These are phyloP conservation scores for Agrotis segetum DNA, from an alignment of 2,888 invertebrate genomes.

Conservation along the genomic window DNA sequence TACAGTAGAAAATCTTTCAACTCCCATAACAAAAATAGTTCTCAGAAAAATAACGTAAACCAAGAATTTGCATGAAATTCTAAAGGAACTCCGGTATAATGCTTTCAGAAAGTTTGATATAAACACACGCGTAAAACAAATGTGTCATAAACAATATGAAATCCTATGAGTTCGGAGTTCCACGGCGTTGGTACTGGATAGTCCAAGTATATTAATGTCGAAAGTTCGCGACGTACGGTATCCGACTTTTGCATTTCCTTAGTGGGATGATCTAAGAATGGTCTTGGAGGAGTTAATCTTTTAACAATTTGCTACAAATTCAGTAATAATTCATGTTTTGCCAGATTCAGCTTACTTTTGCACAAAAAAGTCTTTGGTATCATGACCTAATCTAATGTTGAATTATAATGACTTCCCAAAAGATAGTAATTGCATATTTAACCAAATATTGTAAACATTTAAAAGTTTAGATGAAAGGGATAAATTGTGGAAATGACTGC, in stretches of 20 bases:
- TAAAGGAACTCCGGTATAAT: constrained; percentile 66
- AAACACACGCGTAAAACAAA: constrained; percentile 85
- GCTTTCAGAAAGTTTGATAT: constrained; percentile 75
- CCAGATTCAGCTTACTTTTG: too few relatives aligned
- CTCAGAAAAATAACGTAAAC: constrained; percentile 51
- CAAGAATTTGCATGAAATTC: constrained; percentile 59
- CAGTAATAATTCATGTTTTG: too few relatives aligned
- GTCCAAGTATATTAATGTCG: constrained; percentile 80
- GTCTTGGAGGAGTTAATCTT: constrained; percentile 27
- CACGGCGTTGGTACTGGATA: constrained; percentile 64
- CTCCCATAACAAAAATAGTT: constrained; percentile 42
- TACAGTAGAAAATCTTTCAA: neutral
- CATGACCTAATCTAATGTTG: too few relatives aligned
- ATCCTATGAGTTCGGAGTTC: constrained; percentile 74
- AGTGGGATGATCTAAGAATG: constrained; percentile 57
- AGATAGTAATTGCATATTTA: too few relatives aligned
- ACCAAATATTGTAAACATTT: too few relatives aligned
- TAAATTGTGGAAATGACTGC: too few relatives aligned
- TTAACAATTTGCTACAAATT: too few relatives aligned
- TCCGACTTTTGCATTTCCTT: constrained; percentile 81
- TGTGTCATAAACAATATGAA: constrained; percentile 89
- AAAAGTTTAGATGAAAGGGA: too few relatives aligned
- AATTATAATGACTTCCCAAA: too few relatives aligned
- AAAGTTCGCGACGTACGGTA: constrained; percentile 80
- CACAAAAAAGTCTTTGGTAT: too few relatives aligned